Evolutionary conservation across 2,113 vertebrate species (phyloP), one percentile per base, ranked within the genome.

Genomic region (Calyptommatus sinebrachiatus): DNA sequence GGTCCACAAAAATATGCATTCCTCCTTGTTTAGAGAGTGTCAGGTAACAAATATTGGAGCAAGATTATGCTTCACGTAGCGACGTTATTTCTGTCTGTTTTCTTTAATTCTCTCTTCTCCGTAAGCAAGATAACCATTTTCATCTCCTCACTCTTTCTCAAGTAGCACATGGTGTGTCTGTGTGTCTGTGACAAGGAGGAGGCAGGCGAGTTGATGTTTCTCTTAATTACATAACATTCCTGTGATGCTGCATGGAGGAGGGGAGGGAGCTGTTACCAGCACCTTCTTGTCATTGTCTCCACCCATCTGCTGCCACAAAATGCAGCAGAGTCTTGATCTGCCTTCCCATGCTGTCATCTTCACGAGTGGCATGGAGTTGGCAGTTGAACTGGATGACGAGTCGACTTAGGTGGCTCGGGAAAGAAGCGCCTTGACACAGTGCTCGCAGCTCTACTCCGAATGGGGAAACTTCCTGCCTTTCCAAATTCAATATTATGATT

Each of bases 191-290:
- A 61, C 63, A 53, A 46, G 46, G 46, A 48, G n/a, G 24, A 48
- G 26, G 45, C 12, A 71, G n/a, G 14, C 53, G 5, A n/a, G 11
- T 16, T 29, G 63, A 69, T 9, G 53, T 67, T 65, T 75, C 72
- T 48, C 50, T 18, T 35, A 29, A 28, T 75, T 75, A 70, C 72
- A 75, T 75, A 81, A 69, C 53, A 69, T 61, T 22, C 35, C 65
- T 41, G 10, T 62, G 72, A 48, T 62, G 53, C 41, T 45, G 24
- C 20, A n/a, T 75, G 50, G 48, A 75, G 63, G 50, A 61, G n/a
- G 72, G 71, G 72, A 75, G 50, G 57, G 50, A 75, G 72, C 53
- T 48, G 50, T 45, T 69, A 29, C n/a, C 65, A 45, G 63, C 14
- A 29, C 29, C 71, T 57, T 5, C 14, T 29, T 60, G 48, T 66